Base-by-base conservation (phyloP, 1,140 invertebrate genomes). In the Zaprionus africanus region DNA sequence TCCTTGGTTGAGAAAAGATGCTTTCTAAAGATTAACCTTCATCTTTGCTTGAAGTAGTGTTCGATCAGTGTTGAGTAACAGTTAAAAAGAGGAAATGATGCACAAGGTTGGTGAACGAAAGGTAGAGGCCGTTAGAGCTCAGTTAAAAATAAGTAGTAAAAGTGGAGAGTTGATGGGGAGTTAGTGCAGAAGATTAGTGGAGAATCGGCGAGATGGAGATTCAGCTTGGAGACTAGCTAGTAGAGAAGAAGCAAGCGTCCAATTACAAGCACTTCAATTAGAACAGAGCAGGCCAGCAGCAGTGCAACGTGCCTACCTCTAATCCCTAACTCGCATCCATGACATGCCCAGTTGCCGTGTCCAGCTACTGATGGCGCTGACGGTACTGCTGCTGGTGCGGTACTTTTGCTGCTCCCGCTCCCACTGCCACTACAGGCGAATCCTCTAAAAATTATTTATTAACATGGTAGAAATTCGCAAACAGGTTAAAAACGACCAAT, bases 381-480 rank as follows among this genome's bases (percentile, higher is more conserved):
- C 36, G 22, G 22, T 22, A 22, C 22, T 22, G 72, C 67, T 74
- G 79, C 67, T 74, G 79, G 49, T 85, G 82, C 82, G 82, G 82
- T 85, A 86, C 82, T 86, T 86, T 86, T 82, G 79, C 76, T 65
- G 36, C 31, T 61, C 19, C 43, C 51, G 59, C 46, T 38, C 24
- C 31, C n/a, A 22, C 56, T 38, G 43, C 63, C 60, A 67, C 66
- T 60, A 19, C 58, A 36, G 24, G 64, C 63, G 87, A 88, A 82
- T 88, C 85, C 85, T 90, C 81, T 90, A 90, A 90, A 90, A 90
- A 90, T 90, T 90, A 90, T 90, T 90, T 90, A 90, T 90, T 90
- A 90, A 90, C 85, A 90, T 90, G 85, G 85, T 85, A 85, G 81
- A 90, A 90, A 90, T 90, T 90, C 85, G 85, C 85, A 90, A 90